Evolutionary conservation across 2,888 invertebrate genomes (phyloP).

Genomic region (Cistogaster globosa): DNA sequence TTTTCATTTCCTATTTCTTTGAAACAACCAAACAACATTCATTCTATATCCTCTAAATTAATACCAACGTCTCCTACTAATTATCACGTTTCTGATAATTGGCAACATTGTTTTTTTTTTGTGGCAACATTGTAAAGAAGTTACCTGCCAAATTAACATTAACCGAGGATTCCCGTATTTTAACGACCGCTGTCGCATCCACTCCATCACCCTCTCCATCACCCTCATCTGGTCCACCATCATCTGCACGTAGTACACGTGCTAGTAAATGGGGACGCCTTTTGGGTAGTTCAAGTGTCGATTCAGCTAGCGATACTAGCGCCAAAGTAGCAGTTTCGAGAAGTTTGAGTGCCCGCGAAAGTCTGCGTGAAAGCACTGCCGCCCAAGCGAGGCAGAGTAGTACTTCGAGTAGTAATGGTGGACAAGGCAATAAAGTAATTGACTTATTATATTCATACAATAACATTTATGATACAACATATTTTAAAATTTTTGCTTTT

Average conservation of each 20-base stretch:
- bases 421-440: slow-evolving; percentile 84
- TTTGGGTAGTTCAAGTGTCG: slow-evolving; percentile 90
- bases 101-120: slow-evolving; percentile 18
- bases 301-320: slow-evolving; percentile 87
- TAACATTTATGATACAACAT: not conserved
- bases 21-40: not conserved
- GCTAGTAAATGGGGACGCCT: slow-evolving; percentile 92
- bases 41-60: not conserved
- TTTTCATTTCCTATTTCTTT: slow-evolving; percentile 27
- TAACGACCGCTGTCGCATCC: slow-evolving; percentile 81
- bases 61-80: slow-evolving; percentile 7
- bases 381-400: slow-evolving; percentile 83
- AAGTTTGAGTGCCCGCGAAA: slow-evolving; percentile 85
- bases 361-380: slow-evolving; percentile 83
- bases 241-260: slow-evolving; percentile 84
- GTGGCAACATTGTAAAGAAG: slow-evolving; percentile 79
- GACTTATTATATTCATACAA: slow-evolving; percentile 28
- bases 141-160: slow-evolving; percentile 83
- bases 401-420: slow-evolving; percentile 83
- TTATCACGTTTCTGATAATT: slow-evolving; percentile 17
- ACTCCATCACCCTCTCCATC: slow-evolving; percentile 83
- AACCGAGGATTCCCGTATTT: slow-evolving; percentile 83
- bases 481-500: not conserved
- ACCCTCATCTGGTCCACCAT: slow-evolving; percentile 84
- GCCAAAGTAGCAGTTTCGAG: slow-evolving; percentile 84